Evolutionary conservation across 2,888 invertebrate genomes (phyloP).

Genomic region (Platycheirus rosarum): DNA sequence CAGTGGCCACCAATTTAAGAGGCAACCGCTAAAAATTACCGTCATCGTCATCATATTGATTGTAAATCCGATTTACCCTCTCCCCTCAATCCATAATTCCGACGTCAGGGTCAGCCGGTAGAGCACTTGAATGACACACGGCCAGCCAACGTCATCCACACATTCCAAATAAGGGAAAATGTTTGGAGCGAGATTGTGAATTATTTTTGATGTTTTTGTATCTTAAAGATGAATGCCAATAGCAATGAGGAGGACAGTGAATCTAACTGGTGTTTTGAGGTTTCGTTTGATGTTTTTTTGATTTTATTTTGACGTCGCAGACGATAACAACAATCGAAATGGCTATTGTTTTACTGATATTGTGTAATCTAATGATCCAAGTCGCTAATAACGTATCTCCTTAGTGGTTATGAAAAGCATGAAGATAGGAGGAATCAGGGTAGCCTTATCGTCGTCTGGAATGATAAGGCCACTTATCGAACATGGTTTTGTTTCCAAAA

Average conservation of each 20-base stretch:
- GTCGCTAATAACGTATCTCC: constrained; percentile 19
- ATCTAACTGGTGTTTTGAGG: not conserved
- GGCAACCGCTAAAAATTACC: constrained; percentile 25
- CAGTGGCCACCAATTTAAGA: constrained; percentile 39
- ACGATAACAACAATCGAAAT: no score
- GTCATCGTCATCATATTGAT: constrained; percentile 53
- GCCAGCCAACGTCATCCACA: constrained; percentile 28
- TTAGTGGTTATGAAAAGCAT: constrained; percentile 50
- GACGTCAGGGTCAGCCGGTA: constrained; percentile 48
- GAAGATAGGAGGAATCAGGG: constrained; percentile 42
- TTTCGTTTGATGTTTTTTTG: not conserved
- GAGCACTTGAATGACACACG: constrained; percentile 31
- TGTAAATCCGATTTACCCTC: constrained; percentile 48
- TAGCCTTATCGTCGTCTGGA: constrained; percentile 40
- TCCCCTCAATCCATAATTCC: constrained; percentile 10
- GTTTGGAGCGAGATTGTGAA: constrained; percentile 2
- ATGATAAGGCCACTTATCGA: constrained; percentile 13
- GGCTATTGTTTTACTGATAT: constrained; percentile 41
- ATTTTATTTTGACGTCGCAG: no score
- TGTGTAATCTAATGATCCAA: constrained; percentile 33
- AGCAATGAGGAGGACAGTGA: constrained; percentile 54
- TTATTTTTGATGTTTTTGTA: not conserved
- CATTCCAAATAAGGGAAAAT: constrained; percentile 27
- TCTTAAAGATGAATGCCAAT: constrained; percentile 24
- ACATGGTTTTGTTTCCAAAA: not conserved